Conservation (phyloP, 2,888 invertebrate genomes). For the Auanema sp. region DNA sequence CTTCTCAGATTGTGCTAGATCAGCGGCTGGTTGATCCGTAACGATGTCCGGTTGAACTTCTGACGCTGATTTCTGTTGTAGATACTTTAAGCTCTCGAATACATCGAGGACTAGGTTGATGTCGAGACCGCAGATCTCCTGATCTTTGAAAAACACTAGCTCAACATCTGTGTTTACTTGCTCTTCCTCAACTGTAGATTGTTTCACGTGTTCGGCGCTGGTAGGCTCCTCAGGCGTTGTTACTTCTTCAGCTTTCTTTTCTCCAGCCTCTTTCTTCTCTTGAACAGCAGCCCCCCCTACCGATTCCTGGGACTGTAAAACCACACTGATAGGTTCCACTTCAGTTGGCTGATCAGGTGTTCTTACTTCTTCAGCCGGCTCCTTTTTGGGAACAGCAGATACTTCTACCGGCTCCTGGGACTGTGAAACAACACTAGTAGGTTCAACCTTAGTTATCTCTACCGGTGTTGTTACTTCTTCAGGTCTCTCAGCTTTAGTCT, state of each 20-base stretch:
- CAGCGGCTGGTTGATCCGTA: not conserved
- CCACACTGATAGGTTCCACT: too few species aligned
- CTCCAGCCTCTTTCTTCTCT: conserved; percentile 7
- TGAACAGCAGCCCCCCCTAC: too few species aligned
- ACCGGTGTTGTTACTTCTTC: conserved; percentile 8
- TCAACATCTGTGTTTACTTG: conserved; percentile 8
- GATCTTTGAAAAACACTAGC: too few species aligned
- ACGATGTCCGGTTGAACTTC: not conserved
- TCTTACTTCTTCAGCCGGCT: conserved; percentile 11
- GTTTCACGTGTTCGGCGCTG: conserved; percentile 3
- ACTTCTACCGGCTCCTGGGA: conserved; percentile 15
- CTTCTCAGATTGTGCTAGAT: not conserved
- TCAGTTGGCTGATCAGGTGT: too few species aligned
- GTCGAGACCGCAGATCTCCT: too few species aligned
- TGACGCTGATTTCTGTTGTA: not conserved
- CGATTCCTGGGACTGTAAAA: too few species aligned
- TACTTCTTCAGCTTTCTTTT: conserved; percentile 6
- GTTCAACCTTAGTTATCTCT: conserved; percentile 9
- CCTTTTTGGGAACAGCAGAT: conserved; percentile 9
- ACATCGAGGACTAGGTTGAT: too few species aligned
- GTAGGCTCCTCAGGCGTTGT: conserved; percentile 9
- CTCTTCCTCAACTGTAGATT: conserved; percentile 17
- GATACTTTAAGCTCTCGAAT: not conserved
- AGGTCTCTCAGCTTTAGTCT: not conserved
- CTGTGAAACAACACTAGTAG: not conserved